phyloP scores from a whole-genome alignment of 2,797 vertebrate species.

The Arctocebus calabarensis region DNA sequence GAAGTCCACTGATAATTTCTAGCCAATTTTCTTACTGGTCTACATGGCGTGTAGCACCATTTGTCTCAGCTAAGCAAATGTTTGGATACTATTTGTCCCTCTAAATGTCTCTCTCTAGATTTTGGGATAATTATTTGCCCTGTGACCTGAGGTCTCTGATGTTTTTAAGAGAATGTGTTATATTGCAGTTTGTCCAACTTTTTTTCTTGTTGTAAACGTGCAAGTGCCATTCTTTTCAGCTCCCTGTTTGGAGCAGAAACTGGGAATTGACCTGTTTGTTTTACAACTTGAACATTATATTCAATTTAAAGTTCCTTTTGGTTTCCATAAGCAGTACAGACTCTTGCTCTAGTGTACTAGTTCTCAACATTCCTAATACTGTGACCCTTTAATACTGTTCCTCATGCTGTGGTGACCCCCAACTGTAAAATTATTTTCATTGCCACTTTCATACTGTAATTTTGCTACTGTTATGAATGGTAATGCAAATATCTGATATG shows the following conservation, averaged over 20 bases:
- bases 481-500: too few species aligned
- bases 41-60: not conserved
- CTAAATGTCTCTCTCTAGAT: not conserved
- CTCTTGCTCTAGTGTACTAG: not conserved
- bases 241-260: slow-evolving; percentile 4
- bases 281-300: slow-evolving; percentile 25
- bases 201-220: not conserved
- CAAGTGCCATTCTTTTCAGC: not conserved
- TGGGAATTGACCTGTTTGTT: not conserved
- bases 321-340: not conserved
- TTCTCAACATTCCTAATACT: too few species aligned
- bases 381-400: too few species aligned
- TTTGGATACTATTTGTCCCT: not conserved
- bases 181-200: not conserved
- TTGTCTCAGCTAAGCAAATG: not conserved
- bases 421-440: too few species aligned
- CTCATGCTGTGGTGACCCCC: too few species aligned
- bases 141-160: not conserved
- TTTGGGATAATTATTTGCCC: not conserved
- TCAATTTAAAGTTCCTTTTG: not conserved
- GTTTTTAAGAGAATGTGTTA: slow-evolving; percentile 37
- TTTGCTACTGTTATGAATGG: too few species aligned
- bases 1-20: slow-evolving; percentile 21
- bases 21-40: not conserved
- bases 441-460: too few species aligned